A percentile compares a stretch with the other conserved stretches of the same genome.
phyloP scores from a whole-genome alignment of 2,113 vertebrate genomes.

The Myotis lucifugus region DNA sequence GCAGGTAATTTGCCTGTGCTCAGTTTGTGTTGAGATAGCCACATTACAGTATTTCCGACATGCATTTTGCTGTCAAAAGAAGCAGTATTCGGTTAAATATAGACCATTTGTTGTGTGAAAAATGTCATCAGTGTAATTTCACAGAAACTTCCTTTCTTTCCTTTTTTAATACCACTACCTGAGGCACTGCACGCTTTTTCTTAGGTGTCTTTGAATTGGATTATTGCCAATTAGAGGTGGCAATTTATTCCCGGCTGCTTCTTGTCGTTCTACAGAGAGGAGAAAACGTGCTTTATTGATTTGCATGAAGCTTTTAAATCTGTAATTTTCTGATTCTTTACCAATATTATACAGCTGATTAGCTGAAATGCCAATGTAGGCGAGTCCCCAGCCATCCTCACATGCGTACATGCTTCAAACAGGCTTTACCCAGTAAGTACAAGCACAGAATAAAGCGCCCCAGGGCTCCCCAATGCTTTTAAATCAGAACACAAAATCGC shows the following conservation, averaged over 20 bases:
- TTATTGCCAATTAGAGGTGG: slow-evolving; percentile 69
- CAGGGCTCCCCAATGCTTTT: slow-evolving; percentile 1
- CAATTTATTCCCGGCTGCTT: slow-evolving; percentile 57
- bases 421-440: slow-evolving; percentile 30
- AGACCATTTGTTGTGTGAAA: slow-evolving; percentile 58
- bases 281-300: slow-evolving; percentile 31
- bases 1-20: slow-evolving; percentile 39
- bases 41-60: slow-evolving; percentile 15
- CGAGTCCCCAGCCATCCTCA: neutral
- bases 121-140: slow-evolving; percentile 69
- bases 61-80: slow-evolving; percentile 31
- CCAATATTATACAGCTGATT: slow-evolving; percentile 36
- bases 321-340: slow-evolving; percentile 68
- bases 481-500: neutral
- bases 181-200: slow-evolving; percentile 47
- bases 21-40: neutral
- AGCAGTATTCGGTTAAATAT: slow-evolving; percentile 63
- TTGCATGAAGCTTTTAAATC: slow-evolving; percentile 45
- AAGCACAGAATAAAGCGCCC: neutral
- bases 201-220: slow-evolving; percentile 68
- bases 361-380: neutral
- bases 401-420: slow-evolving; percentile 35
- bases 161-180: slow-evolving; percentile 50
- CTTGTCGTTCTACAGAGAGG: slow-evolving; percentile 52
- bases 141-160: slow-evolving; percentile 61